Evolutionary conservation across 2,888 invertebrate species (phyloP).

Genomic region (Erebia aethiops): DNA sequence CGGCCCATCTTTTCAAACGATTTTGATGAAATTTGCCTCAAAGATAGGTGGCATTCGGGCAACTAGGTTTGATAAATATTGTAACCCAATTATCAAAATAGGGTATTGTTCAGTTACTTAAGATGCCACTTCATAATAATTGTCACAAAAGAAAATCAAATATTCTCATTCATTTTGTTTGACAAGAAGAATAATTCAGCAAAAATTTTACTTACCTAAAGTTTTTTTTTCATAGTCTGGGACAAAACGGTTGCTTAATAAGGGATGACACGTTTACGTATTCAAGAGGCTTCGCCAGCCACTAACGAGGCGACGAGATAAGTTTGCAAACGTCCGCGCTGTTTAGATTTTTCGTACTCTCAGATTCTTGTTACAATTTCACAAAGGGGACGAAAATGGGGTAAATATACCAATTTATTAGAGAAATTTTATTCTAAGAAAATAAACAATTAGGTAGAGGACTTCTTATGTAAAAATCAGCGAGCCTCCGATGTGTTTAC

Average conservation of each 20-base stretch:
- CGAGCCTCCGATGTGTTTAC: too few species aligned
- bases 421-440: not conserved
- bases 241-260: conserved; percentile 25
- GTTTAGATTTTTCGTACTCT: conserved; percentile 23
- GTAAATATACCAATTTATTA: not conserved
- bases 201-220: conserved; percentile 2
- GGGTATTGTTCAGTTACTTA: too few species aligned
- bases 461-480: too few species aligned
- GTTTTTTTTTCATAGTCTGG: conserved; percentile 12
- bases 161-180: not conserved
- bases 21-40: too few species aligned
- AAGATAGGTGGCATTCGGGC: too few species aligned
- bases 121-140: too few species aligned
- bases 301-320: conserved; percentile 25
- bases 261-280: conserved; percentile 27
- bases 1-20: not conserved
- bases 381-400: not conserved
- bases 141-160: too few species aligned
- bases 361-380: conserved; percentile 21
- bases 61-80: too few species aligned
- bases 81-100: too few species aligned
- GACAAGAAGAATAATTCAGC: not conserved
- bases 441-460: too few species aligned
- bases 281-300: conserved; percentile 23
- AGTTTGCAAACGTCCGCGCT: conserved; percentile 27